Percentiles rank a stretch among this genome's conserved stretches.
Conservation (phyloP, 2,797 vertebrate genomes). For the Periophthalmus magnuspinnatus region DNA sequence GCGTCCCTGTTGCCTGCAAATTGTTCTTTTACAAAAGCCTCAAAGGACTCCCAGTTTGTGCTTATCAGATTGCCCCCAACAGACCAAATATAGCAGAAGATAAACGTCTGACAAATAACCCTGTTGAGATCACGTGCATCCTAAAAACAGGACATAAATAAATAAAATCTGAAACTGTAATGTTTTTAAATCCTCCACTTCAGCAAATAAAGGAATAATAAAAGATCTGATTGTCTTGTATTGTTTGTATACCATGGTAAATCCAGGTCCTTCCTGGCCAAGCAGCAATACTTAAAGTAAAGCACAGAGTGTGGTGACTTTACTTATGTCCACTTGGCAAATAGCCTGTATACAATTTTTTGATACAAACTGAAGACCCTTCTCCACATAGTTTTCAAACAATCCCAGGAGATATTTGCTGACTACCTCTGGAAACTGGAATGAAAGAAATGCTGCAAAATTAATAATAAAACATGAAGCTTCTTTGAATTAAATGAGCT, state of each 20-base stretch:
- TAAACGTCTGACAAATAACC: slow-evolving; percentile 82
- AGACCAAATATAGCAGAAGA: slow-evolving; percentile 85
- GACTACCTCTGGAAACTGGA: slow-evolving; percentile 75
- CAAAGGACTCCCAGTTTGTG: slow-evolving; percentile 79
- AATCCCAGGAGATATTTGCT: slow-evolving; percentile 77
- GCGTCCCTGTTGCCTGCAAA: slow-evolving; percentile 79
- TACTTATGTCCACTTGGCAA: slow-evolving; percentile 88
- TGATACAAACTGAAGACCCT: slow-evolving; percentile 80
- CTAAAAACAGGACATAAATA: slow-evolving; percentile 63
- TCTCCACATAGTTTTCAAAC: slow-evolving; percentile 81
- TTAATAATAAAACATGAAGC: neutral
- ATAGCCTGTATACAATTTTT: slow-evolving; percentile 85
- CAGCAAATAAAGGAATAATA: neutral
- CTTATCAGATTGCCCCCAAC: slow-evolving; percentile 82
- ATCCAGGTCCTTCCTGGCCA: slow-evolving; percentile 68
- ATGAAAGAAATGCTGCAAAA: neutral
- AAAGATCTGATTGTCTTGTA: neutral
- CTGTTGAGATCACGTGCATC: slow-evolving; percentile 70
- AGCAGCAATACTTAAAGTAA: slow-evolving; percentile 85
- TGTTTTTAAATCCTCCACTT: neutral
- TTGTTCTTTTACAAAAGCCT: slow-evolving; percentile 79
- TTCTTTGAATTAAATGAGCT: too few relatives aligned
- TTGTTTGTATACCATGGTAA: slow-evolving; percentile 76
- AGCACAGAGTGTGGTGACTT: slow-evolving; percentile 85
- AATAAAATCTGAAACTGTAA: neutral